Base-by-base conservation (phyloP, 2,113 vertebrate genomes). In the Nerophis ophidion region DNA sequence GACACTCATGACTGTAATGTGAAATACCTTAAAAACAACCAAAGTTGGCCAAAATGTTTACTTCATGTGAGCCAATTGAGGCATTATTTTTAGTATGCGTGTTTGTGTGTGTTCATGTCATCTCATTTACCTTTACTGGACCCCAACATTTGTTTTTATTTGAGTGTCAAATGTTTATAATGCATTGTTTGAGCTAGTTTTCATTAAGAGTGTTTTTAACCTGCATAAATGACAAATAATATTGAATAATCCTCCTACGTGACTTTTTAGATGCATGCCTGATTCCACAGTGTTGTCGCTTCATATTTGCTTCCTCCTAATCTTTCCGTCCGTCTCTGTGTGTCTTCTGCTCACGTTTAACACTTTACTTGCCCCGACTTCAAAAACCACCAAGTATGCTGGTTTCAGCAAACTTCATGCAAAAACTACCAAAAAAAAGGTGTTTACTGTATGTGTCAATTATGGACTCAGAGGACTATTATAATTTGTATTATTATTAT, bases 361-460 rank as follows among this genome's bases (percentile, higher is more conserved):
- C 69, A 83, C 71, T 44, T 12, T 69, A 88, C 67, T 51, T 71
- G 78, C 79, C 76, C 78, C 78, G 10, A 79, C 61, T 84, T 86
- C 61, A 83, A 86, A 89, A 91, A 88, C 88, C 74, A 84, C 87
- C 87, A 45, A 57, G 67, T 79, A 72, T 57, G 69, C 74, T 68
- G 71, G 76, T 72, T 51, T 73, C 61, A 74, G 66, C 66, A 55
- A 47, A 33, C 38, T 80, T 86, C 84, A 88, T 88, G 80, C 81
- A 83, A 84, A 90, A 89, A 88, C 84, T 87, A 86, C 86, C 84
- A 82, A 74, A 81, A 73, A 48, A 73, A 48, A 53, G 53, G 71
- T 70, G 38, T 61, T 17, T 75, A 58, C 5, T 26, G 33, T 40
- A 36, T 38, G 9, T 56, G 35, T 40, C 33, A 44, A 60, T 63